Evolutionary conservation across 2,797 vertebrate species (phyloP).

Genomic region (Ciconia nigra): DNA sequence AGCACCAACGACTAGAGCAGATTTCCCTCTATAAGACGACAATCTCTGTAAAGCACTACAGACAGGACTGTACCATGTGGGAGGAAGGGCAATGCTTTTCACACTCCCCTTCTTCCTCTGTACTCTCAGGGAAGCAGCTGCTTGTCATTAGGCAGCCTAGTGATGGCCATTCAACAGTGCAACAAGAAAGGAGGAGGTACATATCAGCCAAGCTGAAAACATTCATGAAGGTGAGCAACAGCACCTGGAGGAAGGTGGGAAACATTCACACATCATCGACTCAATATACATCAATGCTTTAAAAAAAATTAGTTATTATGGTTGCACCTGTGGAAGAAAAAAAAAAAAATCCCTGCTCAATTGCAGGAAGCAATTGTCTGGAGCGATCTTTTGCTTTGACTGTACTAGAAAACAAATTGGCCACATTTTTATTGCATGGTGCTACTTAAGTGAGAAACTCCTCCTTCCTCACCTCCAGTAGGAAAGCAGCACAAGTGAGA

Average conservation of each 20-base stretch:
- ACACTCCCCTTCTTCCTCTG: neutral
- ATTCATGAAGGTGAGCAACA: neutral
- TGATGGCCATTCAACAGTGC: neutral
- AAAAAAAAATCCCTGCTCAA: neutral
- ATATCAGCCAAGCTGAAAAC: neutral
- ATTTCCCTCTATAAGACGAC: neutral
- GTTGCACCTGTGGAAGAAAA: neutral
- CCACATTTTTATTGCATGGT: neutral
- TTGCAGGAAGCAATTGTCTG: neutral
- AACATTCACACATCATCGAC: neutral
- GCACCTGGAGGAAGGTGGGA: conserved; percentile 5
- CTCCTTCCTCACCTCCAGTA: neutral
- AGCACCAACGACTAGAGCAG: neutral
- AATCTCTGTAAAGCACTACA: neutral
- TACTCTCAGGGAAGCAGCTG: neutral
- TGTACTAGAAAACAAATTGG: neutral
- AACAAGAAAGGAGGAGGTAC: neutral
- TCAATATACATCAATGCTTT: neutral
- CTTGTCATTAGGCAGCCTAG: neutral
- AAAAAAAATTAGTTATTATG: neutral
- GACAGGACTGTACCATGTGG: neutral
- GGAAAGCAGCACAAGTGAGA: neutral
- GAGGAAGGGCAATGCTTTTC: neutral
- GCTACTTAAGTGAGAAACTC: neutral
- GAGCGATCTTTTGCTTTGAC: neutral